A percentile compares a stretch with the other conserved stretches of the same genome.
These are phyloP conservation scores for Irena cyanogastra DNA, from an alignment of 2,113 vertebrate species.

Conservation along the genomic window DNA sequence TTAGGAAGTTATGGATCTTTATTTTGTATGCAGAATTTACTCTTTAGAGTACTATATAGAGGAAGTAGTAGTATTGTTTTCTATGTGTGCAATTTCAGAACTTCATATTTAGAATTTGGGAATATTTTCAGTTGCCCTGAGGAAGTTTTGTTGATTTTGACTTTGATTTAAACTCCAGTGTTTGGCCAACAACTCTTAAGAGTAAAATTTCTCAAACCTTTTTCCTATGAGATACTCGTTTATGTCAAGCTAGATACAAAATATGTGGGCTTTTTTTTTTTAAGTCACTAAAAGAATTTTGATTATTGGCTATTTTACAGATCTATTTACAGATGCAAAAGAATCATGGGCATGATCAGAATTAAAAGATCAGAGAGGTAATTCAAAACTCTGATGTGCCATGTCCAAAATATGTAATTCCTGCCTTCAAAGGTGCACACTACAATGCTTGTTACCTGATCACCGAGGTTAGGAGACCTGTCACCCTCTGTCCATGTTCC, in stretches of 20 bases:
- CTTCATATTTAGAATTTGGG: background rate
- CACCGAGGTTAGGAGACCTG: background rate
- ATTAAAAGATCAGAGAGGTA: background rate
- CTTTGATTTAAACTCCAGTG: background rate
- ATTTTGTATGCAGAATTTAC: background rate
- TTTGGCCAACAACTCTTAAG: background rate
- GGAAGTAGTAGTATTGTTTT: background rate
- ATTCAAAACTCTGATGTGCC: background rate
- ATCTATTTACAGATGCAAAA: background rate
- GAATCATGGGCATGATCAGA: background rate
- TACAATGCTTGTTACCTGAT: background rate
- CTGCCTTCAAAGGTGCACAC: background rate
- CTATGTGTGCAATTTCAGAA: background rate
- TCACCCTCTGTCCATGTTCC: background rate
- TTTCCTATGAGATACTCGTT: background rate
- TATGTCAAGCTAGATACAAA: background rate
- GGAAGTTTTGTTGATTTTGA: background rate
- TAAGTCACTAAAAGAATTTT: background rate
- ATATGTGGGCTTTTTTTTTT: background rate
- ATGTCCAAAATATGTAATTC: background rate
- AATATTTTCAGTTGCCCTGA: background rate
- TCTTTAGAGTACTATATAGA: background rate
- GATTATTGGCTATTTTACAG: background rate
- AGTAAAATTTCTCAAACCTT: background rate
- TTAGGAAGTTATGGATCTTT: background rate